Evolutionary conservation across 1,140 invertebrate genomes (phyloP).

Genomic region (Cotesia chilonis): DNA sequence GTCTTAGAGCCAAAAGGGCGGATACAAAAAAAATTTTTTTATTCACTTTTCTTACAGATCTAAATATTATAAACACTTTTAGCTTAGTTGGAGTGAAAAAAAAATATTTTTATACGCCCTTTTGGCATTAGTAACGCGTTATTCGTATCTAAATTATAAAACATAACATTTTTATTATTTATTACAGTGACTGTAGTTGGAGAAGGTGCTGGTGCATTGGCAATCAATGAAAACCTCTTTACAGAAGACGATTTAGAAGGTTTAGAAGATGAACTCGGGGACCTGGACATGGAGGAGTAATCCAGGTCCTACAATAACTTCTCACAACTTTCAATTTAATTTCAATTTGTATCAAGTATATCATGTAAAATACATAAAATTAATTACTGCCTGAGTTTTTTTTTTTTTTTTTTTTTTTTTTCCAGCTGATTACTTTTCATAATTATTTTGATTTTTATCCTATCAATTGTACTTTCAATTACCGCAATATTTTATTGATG

Average conservation of each 20-base stretch:
- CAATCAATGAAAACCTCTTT: conserved; percentile 96
- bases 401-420: conserved; percentile 4
- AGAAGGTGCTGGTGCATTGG: conserved; percentile 69
- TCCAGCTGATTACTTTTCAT: background rate
- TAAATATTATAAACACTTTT: no score
- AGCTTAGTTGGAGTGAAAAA: no score
- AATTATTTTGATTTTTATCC: background rate
- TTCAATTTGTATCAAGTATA: conserved; percentile 23
- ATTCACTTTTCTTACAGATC: no score
- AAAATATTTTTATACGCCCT: no score
- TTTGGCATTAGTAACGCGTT: background rate
- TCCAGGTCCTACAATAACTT: conserved; percentile 48
- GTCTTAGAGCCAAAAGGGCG: no score
- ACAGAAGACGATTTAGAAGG: conserved; percentile 85
- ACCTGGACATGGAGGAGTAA: conserved; percentile 74
- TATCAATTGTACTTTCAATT: no score
- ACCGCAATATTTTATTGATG: no score
- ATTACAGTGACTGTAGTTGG: conserved; percentile 51
- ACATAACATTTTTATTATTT: conserved; percentile 23
- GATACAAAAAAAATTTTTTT: no score
- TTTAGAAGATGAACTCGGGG: conserved; percentile 85
- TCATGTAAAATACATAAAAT: background rate
- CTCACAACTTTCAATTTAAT: conserved; percentile 40
- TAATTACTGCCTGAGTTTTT: conserved; percentile 31
- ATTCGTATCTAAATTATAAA: conserved; percentile 24